Base-by-base conservation (phyloP, 2,888 invertebrate species). In the Nemapogon koenigi region DNA sequence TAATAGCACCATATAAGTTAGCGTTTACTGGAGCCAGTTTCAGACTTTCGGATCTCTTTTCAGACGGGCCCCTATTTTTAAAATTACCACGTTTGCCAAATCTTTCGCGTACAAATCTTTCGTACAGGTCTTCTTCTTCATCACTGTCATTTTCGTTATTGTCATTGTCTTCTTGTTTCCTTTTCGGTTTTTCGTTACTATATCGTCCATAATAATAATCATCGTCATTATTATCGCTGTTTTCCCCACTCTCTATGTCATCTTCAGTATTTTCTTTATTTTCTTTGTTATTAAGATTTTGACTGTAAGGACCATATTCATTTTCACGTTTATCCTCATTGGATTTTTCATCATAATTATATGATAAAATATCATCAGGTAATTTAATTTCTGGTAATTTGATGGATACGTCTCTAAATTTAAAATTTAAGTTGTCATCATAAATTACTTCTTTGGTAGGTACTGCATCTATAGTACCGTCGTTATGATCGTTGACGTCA, bases 311-410 rank as follows among this genome's bases (percentile, higher is more conserved):
- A 33, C 41, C 37, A 15, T 44, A 39, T n/a, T 45, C 30, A 17
- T 44, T 33, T 16, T 45, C 41, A 39, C 46, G 41, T 25, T 50
- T 45, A 36, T 55, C 51, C 29, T 51, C 49, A 40, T 55, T 55
- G 3, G 51, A 45, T 8, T 59, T 55, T 37, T 53, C 51, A 40
- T 64, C 58, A 46, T 59, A 55, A 2, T 61, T 48, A 42, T 64
- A 71, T 27, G 60, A 50, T 51, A 80, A 60, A 48, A 79, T 60
- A 42, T 72, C 70, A n/a, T 79, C 67, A 1, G 79, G 79, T 41
- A 80, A 49, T 50, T 69, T 69, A 42, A 79, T 78, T 52, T 76
- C 78, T 3, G 79, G 79, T 43, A 81, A 50, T 47, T 67, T 66
- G 39, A 80, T 62, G n/a, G 56, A 45, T 16, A 72, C 47, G 41